Base-by-base conservation (phyloP, 2,797 vertebrate genomes). In the Tokudaia tokunoshimensis region DNA sequence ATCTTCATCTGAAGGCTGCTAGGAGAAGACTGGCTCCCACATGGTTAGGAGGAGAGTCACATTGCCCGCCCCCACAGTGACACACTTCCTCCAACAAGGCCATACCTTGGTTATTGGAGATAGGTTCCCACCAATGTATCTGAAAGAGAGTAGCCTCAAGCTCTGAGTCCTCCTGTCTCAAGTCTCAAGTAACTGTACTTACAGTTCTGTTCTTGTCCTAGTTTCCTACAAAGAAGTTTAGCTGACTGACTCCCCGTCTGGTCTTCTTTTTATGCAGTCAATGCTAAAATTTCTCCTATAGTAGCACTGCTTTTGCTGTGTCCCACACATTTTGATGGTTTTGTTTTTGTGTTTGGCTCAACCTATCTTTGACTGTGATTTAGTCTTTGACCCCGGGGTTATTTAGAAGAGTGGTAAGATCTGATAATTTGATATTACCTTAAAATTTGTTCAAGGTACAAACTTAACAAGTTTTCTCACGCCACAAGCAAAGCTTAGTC, bases 281-380 rank as follows among this genome's bases (percentile, higher is more conserved):
- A 3, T 74, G 57, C 47, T 92, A 65, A 47, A 79, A 65, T 57
- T 57, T 89, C 79, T 55, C 41, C 20, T 44, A 50, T 44, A 50
- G 41, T 37, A 47, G 19, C 24, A 17, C 13, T 47, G 17, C n/a
- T 74, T 93, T 94, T 65, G 75, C 31, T 85, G 26, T 14, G n/a
- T 75, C 50, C 37, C 75, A 74, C 80, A 75, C 11, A 67, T 59
- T 41, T 74, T 86, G 34, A 72, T 72, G 9, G 24, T 76, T 50
- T 82, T 65, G 47, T 61, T 59, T 81, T 91, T 6, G 20, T 59
- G 81, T 31, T 93, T n/a, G 52, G 20, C 76, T 80, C 47, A 79
- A 57, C 83, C 52, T 61, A 72, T 80, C 88, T 89, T 88, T 47
- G 78, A 20, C 79, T 95, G 14, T 57, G n/a, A 76, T n/a, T n/a